Evolutionary conservation across 2,113 vertebrate species (phyloP), one percentile per base, ranked within the genome.

Genomic region (Poeciliopsis prolifica): DNA sequence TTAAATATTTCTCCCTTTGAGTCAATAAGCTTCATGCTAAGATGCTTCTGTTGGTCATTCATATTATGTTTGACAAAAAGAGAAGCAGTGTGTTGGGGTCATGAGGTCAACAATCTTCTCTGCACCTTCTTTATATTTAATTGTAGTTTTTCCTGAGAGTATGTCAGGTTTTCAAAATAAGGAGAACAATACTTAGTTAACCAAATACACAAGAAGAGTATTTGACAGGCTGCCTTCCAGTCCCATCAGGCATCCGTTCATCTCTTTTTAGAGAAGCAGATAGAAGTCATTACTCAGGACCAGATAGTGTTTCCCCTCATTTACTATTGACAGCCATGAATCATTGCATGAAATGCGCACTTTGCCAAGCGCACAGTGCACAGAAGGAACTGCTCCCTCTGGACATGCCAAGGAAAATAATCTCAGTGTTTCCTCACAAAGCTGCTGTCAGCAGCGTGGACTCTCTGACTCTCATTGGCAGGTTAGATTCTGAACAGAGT

Each of bases 31-130:
- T 37, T 44, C 33, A 60, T 28, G 44, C 3, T 37, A 37, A 37
- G 35, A 37, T 37, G 0, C 10, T 2, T 24, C n/a, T 31, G 3
- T 22, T 0, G 5, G 13, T 40, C 1, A n/a, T 26, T 4, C 19
- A 4, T 17, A 12, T 62, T 62, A 10, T 3, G 14, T 19, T 31
- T 15, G 40, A 15, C 14, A 42, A 42, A 42, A 48, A 5, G 17
- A 15, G 76, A 75, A 10, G 40, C 66, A n/a, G 33, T 65, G 80
- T 82, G 67, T 78, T 61, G 44, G 62, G 72, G 83, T 83, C 65
- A 72, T 28, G 7, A 74, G 75, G 72, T 79, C 63, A 60, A 3
- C 15, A 2, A 11, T 63, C 28, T 70, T 70, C 22, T 29, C 33
- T 70, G 68, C 40, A 29, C 17, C 14, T 69, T 64, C 68, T 74